Evolutionary conservation across 2,797 vertebrate species (phyloP).

Genomic region (Cossypha polioptera): DNA sequence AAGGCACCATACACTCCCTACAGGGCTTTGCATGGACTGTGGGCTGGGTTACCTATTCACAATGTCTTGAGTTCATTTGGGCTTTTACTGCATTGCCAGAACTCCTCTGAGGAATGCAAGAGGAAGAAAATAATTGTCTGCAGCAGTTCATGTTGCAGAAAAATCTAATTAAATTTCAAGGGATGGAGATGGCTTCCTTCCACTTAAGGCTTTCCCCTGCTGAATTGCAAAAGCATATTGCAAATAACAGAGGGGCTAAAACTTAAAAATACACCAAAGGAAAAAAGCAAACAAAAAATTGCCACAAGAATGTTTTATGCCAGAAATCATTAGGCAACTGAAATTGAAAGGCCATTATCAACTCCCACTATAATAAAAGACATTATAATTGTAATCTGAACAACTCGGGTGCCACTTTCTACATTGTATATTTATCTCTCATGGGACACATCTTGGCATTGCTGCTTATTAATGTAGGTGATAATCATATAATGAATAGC

Average conservation of each 20-base stretch:
- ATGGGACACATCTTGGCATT: conserved; percentile 20
- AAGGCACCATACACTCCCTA: not conserved
- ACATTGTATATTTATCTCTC: conserved; percentile 4
- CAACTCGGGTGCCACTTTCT: not conserved
- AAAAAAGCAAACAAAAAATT: conserved; percentile 13
- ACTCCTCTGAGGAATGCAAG: not conserved
- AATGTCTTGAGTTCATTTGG: fast-evolving
- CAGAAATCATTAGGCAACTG: conserved; percentile 52
- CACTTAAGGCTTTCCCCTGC: not conserved
- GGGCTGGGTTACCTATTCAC: not conserved
- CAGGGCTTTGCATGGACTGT: not conserved
- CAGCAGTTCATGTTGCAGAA: not conserved
- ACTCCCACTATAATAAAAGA: conserved; percentile 45
- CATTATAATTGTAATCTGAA: conserved; percentile 18
- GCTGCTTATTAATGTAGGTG: conserved; percentile 31
- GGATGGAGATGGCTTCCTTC: not conserved
- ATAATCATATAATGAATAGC: conserved; percentile 38
- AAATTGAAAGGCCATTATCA: conserved; percentile 45
- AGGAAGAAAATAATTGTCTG: not conserved
- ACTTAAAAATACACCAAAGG: conserved; percentile 10
- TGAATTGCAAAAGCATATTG: conserved; percentile 3
- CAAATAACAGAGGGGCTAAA: conserved; percentile 2
- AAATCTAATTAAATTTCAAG: conserved; percentile 33
- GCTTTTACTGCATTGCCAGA: not conserved
- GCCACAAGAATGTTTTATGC: conserved; percentile 17